These are phyloP conservation scores for Danionella cerebrum DNA, from an alignment of 2,113 vertebrate species.

Conservation along the genomic window DNA sequence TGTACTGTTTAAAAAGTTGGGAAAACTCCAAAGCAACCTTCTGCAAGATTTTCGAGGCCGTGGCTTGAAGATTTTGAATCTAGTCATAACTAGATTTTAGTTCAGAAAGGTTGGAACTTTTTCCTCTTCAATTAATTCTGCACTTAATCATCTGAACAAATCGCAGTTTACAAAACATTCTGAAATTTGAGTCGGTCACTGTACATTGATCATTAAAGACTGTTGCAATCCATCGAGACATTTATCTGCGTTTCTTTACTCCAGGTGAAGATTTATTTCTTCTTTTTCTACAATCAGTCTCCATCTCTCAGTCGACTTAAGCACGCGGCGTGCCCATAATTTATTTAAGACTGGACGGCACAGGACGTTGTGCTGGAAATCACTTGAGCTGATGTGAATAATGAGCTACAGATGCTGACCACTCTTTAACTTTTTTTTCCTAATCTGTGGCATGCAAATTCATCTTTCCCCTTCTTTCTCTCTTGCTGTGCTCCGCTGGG, in stretches of 20 bases:
- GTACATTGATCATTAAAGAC: too few species aligned
- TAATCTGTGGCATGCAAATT: slow-evolving; percentile 40
- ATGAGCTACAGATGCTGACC: slow-evolving; percentile 41
- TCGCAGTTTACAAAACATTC: too few species aligned
- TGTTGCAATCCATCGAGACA: not conserved
- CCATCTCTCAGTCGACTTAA: slow-evolving; percentile 8
- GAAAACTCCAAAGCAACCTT: too few species aligned
- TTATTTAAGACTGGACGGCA: slow-evolving; percentile 40
- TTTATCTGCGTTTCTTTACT: not conserved
- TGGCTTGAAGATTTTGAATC: too few species aligned
- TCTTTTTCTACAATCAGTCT: slow-evolving; percentile 27
- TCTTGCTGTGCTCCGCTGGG: not conserved
- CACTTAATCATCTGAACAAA: too few species aligned
- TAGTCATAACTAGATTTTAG: too few species aligned
- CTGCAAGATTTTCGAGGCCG: too few species aligned
- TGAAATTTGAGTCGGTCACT: too few species aligned
- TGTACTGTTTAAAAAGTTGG: too few species aligned
- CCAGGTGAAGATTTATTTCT: not conserved
- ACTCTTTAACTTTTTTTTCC: slow-evolving; percentile 5
- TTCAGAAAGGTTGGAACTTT: too few species aligned
- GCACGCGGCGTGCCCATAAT: slow-evolving; percentile 27
- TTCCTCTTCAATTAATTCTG: too few species aligned
- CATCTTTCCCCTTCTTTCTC: slow-evolving; percentile 29
- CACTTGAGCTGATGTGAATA: slow-evolving; percentile 41
- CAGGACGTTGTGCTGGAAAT: slow-evolving; percentile 35